phyloP scores from a whole-genome alignment of 1,140 invertebrate genomes.

The Cepaea nemoralis region DNA sequence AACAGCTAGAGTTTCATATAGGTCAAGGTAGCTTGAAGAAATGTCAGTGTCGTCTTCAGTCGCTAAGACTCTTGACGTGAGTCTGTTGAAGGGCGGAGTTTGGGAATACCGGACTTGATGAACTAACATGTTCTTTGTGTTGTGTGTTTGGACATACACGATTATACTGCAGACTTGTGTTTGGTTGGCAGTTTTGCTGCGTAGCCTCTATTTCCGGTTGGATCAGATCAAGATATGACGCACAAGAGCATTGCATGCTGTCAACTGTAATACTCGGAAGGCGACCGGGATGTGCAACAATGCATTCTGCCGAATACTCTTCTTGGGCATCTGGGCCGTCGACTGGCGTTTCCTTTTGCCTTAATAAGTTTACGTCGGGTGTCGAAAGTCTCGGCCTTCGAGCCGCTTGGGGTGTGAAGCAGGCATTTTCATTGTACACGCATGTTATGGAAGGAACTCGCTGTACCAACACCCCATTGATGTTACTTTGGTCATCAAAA shows the following conservation, averaged over 20 bases:
- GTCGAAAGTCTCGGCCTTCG: background rate
- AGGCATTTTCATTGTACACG: background rate
- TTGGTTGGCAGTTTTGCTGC: background rate
- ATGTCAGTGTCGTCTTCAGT: background rate
- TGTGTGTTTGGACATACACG: background rate
- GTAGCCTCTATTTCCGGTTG: background rate
- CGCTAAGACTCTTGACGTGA: background rate
- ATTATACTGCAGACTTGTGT: background rate
- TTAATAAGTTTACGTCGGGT: background rate
- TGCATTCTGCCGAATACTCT: too few species aligned
- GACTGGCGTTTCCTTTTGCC: background rate
- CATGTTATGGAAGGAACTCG: background rate
- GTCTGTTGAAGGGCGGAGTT: background rate
- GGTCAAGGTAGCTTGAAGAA: constrained; percentile 27
- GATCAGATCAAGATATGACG: constrained; percentile 1
- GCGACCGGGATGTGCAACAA: too few species aligned
- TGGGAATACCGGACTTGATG: background rate
- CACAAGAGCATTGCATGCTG: background rate
- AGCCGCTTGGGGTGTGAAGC: background rate
- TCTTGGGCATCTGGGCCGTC: too few species aligned
- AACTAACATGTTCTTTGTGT: background rate
- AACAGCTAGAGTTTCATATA: constrained; percentile 1
- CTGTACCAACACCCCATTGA: background rate
- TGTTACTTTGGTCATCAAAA: background rate
- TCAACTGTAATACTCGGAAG: background rate